Base-by-base conservation (phyloP, 2,888 invertebrate species). In the Tanytarsus gracilentus region DNA sequence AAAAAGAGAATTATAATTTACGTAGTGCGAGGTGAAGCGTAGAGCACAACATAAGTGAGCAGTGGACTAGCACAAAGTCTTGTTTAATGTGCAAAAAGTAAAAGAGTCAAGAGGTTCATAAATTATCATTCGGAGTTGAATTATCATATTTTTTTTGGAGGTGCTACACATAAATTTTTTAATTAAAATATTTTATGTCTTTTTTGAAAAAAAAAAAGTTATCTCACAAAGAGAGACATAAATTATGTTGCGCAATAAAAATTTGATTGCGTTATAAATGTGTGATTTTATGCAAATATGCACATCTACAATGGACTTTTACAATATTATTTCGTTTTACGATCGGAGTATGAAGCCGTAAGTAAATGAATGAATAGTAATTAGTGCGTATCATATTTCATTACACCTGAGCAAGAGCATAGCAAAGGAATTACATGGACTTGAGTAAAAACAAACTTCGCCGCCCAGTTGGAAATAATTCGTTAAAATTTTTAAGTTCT, bases 231-330 rank as follows among this genome's bases (percentile, higher is more conserved):
- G 18, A 23, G 21, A 44, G 18, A 44, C 44, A 44, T 44, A 44
- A 44, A 44, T 44, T 44, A 44, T 9, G 9, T 44, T 23, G 23
- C 11, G 23, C 11, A 39, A 39, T 39, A 39, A 5, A 58, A 58
- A 48, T 48, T 58, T 58, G 40, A 58, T 29, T 58, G 26, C 48
- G 44, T 58, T 26, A 27, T 49, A 49, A 49, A 58, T 58, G 58
- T 58, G 58, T 58, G 58, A 58, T 58, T 58, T 58, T 29, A 58
- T 58, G 58, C 30, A 58, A 58, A 58, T 49, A 18, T n/a, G n/a
- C n/a, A n/a, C 21, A 44, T 44, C 25, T 16, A 27, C 49, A 27
- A 49, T 58, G 55, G 25, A 14, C 33, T 7, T 27, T 29, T 16
- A 30, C 30, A 27, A 44, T 58, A n/a, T 23, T 16, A 18, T 26